Conservation (phyloP, 2,113 vertebrate species). For the Lutjanus erythropterus region DNA sequence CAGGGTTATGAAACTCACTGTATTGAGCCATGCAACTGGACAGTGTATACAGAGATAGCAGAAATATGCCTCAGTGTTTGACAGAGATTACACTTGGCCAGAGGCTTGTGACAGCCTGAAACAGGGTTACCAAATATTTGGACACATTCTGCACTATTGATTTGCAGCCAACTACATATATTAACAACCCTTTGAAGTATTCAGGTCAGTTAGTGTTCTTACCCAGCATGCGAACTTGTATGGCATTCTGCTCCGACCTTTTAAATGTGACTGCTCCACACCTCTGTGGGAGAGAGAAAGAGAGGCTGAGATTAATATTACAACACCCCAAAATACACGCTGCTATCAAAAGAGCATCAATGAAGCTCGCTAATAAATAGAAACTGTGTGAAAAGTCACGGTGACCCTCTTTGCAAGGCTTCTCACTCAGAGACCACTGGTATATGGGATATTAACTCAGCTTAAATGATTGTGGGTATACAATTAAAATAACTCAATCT, state of each 20-base stretch:
- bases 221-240: conserved; percentile 80
- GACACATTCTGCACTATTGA: conserved; percentile 16
- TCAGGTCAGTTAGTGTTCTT: conserved; percentile 59
- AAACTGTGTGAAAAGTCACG: conserved; percentile 58
- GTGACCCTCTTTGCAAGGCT: conserved; percentile 16
- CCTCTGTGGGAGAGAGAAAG: conserved; percentile 63
- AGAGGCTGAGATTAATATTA: conserved; percentile 49
- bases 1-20: not conserved
- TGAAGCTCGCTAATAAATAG: conserved; percentile 40
- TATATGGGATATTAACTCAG: not conserved
- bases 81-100: conserved; percentile 27
- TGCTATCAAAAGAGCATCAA: conserved; percentile 50
- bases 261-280: conserved; percentile 78
- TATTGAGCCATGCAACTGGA: not conserved
- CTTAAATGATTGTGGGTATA: not conserved
- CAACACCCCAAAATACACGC: conserved; percentile 49
- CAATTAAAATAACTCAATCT: not conserved
- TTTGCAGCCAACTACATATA: conserved; percentile 1
- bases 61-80: conserved; percentile 20
- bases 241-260: conserved; percentile 78
- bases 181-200: conserved; percentile 32
- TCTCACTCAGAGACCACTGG: conserved; percentile 15
- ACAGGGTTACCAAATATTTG: conserved; percentile 13
- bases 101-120: conserved; percentile 24
- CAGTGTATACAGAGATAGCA: conserved; percentile 32